Percentiles rank a stretch among this genome's conserved stretches.
phyloP scores from a whole-genome alignment of 2,113 vertebrate species.

The Semicossyphus pulcher region DNA sequence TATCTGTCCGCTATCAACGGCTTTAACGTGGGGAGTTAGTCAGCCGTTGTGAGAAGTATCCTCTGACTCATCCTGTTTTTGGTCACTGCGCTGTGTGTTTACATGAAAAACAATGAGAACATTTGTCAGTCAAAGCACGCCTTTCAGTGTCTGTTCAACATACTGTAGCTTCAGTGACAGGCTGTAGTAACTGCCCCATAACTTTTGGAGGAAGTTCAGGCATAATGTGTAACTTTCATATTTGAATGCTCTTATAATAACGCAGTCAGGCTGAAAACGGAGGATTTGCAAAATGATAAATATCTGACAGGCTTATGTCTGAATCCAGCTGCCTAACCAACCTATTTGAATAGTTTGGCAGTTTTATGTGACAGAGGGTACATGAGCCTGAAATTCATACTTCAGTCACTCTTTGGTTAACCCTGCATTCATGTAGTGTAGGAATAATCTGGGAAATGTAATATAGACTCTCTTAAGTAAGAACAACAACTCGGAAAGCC shows the following conservation, averaged over 20 bases:
- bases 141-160: background rate
- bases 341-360: background rate
- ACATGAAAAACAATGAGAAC: slow-evolving; percentile 12
- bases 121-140: background rate
- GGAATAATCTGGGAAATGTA: too few species aligned
- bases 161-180: background rate
- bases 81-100: slow-evolving; percentile 15
- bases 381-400: too few species aligned
- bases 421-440: too few species aligned
- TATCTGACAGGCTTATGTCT: too few species aligned
- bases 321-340: background rate
- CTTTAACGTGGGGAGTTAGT: background rate
- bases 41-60: background rate
- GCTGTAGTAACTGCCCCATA: background rate
- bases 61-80: slow-evolving; percentile 40
- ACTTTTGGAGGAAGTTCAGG: background rate
- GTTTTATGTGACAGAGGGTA: too few species aligned
- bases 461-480: too few species aligned
- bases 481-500: too few species aligned
- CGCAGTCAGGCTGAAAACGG: background rate
- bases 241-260: slow-evolving; percentile 24
- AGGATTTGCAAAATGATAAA: background rate
- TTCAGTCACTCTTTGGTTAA: too few species aligned
- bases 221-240: background rate
- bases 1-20: too few species aligned